phyloP scores from a whole-genome alignment of 2,113 vertebrate species.

The Chamaea fasciata region DNA sequence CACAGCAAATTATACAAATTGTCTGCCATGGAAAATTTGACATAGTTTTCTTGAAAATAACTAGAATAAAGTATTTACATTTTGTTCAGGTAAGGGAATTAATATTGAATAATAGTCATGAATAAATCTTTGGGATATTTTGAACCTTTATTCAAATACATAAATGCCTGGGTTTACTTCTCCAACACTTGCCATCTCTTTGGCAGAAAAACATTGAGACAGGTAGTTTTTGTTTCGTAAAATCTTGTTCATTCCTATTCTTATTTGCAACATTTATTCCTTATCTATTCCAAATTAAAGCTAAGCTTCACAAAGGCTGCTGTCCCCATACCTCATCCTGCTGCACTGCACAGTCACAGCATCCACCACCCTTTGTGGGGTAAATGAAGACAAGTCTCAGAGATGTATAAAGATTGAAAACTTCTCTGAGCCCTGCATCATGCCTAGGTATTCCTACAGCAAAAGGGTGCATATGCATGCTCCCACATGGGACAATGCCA shows the following conservation, averaged over 20 bases:
- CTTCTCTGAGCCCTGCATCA: background rate
- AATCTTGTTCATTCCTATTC: background rate
- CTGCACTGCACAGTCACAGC: background rate
- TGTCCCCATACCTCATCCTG: fast-evolving
- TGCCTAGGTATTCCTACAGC: background rate
- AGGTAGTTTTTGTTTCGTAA: background rate
- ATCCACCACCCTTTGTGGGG: background rate
- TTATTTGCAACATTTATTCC: background rate
- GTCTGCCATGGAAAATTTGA: background rate
- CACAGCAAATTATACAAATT: background rate
- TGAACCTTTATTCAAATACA: background rate
- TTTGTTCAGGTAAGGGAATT: background rate
- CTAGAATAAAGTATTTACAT: background rate
- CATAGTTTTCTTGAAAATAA: background rate
- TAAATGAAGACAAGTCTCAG: fast-evolving
- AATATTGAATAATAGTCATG: background rate
- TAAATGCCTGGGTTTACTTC: background rate
- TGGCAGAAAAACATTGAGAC: background rate
- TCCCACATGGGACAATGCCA: fast-evolving
- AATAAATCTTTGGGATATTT: background rate
- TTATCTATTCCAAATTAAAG: background rate
- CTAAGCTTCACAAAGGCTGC: background rate
- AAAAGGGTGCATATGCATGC: fast-evolving
- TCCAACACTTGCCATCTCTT: background rate
- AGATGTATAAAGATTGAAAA: background rate